A percentile compares a stretch with the other conserved stretches of the same genome.
Conservation (phyloP, 2,888 invertebrate genomes). For the Neoitamus cyanurus region DNA sequence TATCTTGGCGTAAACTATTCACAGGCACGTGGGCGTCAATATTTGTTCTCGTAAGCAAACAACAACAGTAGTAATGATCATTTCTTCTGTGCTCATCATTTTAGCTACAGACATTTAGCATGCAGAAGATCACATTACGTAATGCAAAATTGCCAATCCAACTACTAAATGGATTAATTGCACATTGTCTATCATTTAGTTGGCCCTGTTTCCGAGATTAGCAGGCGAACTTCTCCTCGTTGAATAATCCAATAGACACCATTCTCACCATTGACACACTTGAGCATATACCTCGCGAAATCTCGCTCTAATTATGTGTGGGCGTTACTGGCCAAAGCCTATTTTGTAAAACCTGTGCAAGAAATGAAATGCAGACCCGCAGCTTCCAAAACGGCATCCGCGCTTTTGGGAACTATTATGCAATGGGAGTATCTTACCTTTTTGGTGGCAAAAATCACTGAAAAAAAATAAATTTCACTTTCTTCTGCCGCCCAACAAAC, state of each 20-base stretch:
- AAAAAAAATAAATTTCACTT: neutral
- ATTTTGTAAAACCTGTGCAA: neutral
- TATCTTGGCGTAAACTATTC: no score
- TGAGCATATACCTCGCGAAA: neutral
- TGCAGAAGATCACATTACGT: neutral
- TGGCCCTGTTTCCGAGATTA: neutral
- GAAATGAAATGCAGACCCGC: neutral
- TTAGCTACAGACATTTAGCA: neutral
- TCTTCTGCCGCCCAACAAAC: neutral
- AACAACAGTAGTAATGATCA: no score
- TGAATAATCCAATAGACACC: neutral
- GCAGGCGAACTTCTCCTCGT: neutral
- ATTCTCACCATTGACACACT: neutral
- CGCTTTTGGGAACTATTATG: neutral
- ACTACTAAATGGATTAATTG: no score
- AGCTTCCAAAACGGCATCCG: neutral
- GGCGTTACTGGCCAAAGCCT: neutral
- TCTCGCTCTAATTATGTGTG: neutral
- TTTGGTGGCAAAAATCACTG: neutral
- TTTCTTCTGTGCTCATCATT: neutral
- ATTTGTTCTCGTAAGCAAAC: no score
- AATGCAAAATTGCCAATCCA: neutral
- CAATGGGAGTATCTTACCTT: neutral
- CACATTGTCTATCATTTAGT: neutral
- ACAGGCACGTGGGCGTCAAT: no score